Evolutionary conservation across 2,113 vertebrate genomes (phyloP).

Genomic region (Cygnus atratus): DNA sequence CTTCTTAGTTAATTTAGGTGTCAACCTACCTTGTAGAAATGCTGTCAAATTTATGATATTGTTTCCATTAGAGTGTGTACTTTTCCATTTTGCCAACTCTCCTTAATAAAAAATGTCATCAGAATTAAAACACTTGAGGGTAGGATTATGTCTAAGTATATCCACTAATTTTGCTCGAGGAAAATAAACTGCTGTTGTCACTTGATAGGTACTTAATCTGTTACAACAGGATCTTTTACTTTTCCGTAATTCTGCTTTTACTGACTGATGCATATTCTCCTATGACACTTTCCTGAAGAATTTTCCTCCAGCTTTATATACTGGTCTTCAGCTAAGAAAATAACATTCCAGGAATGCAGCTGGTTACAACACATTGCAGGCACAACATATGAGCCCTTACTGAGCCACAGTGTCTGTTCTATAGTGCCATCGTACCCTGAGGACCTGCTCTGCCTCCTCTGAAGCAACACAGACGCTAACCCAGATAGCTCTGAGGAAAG

Average conservation of each 20-base stretch:
- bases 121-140: constrained; percentile 51
- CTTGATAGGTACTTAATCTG: constrained; percentile 63
- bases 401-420: neutral
- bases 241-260: neutral
- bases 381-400: neutral
- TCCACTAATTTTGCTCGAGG: constrained; percentile 51
- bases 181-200: constrained; percentile 59
- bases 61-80: neutral
- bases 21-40: constrained; percentile 17
- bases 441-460: neutral
- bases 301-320: neutral
- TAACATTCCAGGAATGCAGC: neutral
- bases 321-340: neutral
- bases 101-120: constrained; percentile 56
- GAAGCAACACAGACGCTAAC: neutral
- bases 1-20: constrained; percentile 1
- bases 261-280: constrained; percentile 25
- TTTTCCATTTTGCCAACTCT: constrained; percentile 46
- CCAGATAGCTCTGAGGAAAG: neutral
- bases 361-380: neutral
- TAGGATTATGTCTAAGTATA: constrained; percentile 66
- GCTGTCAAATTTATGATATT: constrained; percentile 43
- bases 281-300: neutral
- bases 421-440: neutral
- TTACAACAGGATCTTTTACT: neutral